Evolutionary conservation across 2,113 vertebrate species (phyloP), one percentile per base, ranked within the genome.

Genomic region (Muntiacus muntjak): DNA sequence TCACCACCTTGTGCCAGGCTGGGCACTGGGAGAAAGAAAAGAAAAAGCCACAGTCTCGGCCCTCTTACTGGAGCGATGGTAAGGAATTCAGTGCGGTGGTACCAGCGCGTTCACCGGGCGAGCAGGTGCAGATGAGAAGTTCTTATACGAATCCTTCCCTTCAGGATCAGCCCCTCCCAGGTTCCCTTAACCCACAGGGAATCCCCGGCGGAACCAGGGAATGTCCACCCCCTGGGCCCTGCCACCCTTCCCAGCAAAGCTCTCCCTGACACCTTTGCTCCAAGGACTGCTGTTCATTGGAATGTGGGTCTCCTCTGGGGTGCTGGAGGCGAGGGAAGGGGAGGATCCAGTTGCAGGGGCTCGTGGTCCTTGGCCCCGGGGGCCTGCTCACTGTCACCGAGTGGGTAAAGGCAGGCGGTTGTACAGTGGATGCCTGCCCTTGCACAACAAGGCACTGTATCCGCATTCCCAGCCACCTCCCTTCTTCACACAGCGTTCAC

Each of bases 401-500:
- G 52, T 0, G 6, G 50, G 89, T 67, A 33, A 43, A 97, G 26
- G 0, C 96, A 97, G 85, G 98, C 97, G 82, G 55, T 0, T 2
- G 76, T 52, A 2, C 55, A 7, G 1, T 0, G 5, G 6, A 71
- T 21, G 45, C 19, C 50, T 0, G 8, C 0, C 11, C 60, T 55
- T 5, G 54, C 33, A 12, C 28, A 1, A 7, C 0, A 0, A 91
- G 92, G 96, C 97, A 67, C 52, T 84, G 93, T 97, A 67, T 5
- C 88, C 5, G 81, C 47, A 0, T 45, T 30, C 2, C 17, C 0
- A 12, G 81, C 86, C 98, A 97, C 98, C 98, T 98, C 98, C 98
- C 90, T 12, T 90, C 89, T 9, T 90, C 98, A 97, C 98, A 95
- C n/a, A n/a, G 96, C 97, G 95, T 58, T 43, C 45, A 85, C 98